phyloP scores from a whole-genome alignment of 1,140 invertebrate genomes.

The Varroa destructor region DNA sequence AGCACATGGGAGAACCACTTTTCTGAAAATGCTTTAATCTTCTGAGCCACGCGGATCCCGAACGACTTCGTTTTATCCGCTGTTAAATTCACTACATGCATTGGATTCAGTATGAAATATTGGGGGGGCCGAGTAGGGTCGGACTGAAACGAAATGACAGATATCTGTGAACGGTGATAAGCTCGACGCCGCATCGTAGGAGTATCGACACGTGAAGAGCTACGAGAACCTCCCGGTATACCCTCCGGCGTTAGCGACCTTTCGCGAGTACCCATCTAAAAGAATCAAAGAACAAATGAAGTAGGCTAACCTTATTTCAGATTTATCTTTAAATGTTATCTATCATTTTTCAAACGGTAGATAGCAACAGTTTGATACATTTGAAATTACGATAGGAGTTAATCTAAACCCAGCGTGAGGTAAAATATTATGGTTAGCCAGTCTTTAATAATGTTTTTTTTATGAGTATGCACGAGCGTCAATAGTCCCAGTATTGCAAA shows the following conservation, averaged over 20 bases:
- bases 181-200: background rate
- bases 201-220: background rate
- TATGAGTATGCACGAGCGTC: too few species aligned
- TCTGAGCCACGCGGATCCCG: conserved; percentile 34
- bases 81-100: conserved; percentile 36
- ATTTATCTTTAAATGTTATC: too few species aligned
- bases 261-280: conserved; percentile 19
- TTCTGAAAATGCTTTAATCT: conserved; percentile 53
- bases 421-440: too few species aligned
- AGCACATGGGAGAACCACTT: conserved; percentile 78
- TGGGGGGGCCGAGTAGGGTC: conserved; percentile 21
- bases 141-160: conserved; percentile 14
- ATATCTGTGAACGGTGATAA: conserved; percentile 13
- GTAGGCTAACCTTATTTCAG: background rate
- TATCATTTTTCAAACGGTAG: too few species aligned
- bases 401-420: too few species aligned
- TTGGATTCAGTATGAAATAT: conserved; percentile 34
- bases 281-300: background rate
- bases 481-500: too few species aligned
- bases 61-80: conserved; percentile 34
- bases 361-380: too few species aligned
- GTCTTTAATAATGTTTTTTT: too few species aligned
- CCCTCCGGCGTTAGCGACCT: conserved; percentile 17
- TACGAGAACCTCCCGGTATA: background rate
- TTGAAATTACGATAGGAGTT: too few species aligned